Percentiles rank a stretch among this genome's conserved stretches.
Conservation (phyloP, 2,113 vertebrate species). For the Poicephalus meyeri region DNA sequence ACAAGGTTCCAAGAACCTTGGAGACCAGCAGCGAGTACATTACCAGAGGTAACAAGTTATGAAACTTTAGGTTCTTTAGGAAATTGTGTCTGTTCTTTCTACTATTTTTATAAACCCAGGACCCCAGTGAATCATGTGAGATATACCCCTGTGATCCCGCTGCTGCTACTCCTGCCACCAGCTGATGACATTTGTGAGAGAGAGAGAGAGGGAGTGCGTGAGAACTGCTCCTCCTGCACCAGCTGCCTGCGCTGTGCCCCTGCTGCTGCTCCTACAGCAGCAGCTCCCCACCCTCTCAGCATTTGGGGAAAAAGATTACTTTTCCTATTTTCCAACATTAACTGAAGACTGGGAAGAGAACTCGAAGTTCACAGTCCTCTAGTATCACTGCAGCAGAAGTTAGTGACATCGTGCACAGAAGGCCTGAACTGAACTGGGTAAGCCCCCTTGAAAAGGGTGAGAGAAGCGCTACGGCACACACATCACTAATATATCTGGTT, state of each 20-base stretch:
- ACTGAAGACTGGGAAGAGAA: neutral
- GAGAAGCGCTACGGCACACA: neutral
- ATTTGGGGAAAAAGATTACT: neutral
- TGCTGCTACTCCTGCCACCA: neutral
- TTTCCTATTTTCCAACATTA: neutral
- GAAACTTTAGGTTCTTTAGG: too few relatives aligned
- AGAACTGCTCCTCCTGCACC: slow-evolving; percentile 22
- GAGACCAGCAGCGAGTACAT: too few relatives aligned
- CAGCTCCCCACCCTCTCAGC: neutral
- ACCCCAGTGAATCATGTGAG: neutral
- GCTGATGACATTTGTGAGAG: slow-evolving; percentile 5
- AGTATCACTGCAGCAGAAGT: neutral
- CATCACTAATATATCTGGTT: accelerated
- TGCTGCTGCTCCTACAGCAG: neutral
- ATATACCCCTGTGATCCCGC: neutral
- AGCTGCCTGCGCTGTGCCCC: neutral
- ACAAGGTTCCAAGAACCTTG: too few relatives aligned
- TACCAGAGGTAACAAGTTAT: too few relatives aligned
- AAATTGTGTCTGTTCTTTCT: slow-evolving; percentile 18
- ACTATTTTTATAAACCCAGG: slow-evolving; percentile 21
- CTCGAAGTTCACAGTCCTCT: neutral
- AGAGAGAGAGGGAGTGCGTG: neutral
- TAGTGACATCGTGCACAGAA: accelerated
- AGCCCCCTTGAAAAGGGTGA: neutral
- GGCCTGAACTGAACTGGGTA: neutral